These are phyloP conservation scores for Dryadula phaetusa DNA, from an alignment of 2,888 invertebrate genomes.

Conservation along the genomic window DNA sequence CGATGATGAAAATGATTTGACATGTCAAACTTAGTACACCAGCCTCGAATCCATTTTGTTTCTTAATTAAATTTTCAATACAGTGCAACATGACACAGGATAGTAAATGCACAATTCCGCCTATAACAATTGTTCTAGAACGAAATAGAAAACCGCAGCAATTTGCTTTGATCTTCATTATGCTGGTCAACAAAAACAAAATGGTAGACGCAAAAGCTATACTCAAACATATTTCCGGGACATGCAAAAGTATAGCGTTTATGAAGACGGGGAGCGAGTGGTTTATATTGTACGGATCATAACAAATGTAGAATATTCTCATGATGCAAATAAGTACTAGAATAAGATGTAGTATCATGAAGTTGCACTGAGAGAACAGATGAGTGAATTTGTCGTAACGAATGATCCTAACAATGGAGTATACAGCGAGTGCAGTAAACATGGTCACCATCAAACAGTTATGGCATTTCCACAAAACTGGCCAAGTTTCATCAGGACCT, in stretches of 20 bases:
- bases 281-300: conserved; percentile 96
- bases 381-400: conserved; percentile 94
- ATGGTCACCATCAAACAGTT: conserved; percentile 94
- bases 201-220: conserved; percentile 95
- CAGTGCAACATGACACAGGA: conserved; percentile 93
- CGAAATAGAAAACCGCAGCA: conserved; percentile 89
- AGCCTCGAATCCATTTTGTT: conserved; percentile 76
- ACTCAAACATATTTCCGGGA: conserved; percentile 93
- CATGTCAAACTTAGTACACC: conserved; percentile 90
- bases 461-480: conserved; percentile 96
- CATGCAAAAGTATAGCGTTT: conserved; percentile 92
- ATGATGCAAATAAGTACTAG: conserved; percentile 92
- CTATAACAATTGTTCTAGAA: conserved; percentile 90
- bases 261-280: conserved; percentile 90
- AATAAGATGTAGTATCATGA: conserved; percentile 92
- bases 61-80: conserved; percentile 85
- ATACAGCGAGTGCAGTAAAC: conserved; percentile 92
- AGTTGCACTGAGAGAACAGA: conserved; percentile 94
- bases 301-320: conserved; percentile 93
- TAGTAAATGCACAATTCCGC: conserved; percentile 90
- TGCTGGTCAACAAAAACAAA: conserved; percentile 92
- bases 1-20: conserved; percentile 93
- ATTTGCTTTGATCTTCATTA: conserved; percentile 89
- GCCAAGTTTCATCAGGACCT: conserved; percentile 87
- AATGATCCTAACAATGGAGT: conserved; percentile 93